Conservation (phyloP, 1,140 invertebrate species). For the Pygmarrhopalites habei region DNA sequence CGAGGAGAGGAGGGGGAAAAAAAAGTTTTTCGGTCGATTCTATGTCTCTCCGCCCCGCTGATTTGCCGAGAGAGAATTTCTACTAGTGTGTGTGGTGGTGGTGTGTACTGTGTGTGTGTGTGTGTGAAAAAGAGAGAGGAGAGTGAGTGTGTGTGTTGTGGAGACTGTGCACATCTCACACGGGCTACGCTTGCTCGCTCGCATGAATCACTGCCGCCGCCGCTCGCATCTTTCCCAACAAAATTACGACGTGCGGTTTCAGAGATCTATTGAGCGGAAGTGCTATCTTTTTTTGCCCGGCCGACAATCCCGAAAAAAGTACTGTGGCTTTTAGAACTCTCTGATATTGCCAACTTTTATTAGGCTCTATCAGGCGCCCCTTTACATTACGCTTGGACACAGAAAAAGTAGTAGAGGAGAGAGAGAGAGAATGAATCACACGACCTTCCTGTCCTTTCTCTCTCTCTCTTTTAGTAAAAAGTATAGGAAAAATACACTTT, state of each 20-base stretch:
- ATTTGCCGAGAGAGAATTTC: constrained; percentile 39
- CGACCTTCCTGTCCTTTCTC: constrained; percentile 9
- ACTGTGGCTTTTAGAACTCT: constrained; percentile 30
- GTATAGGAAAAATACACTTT: too few relatives aligned
- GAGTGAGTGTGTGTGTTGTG: constrained; percentile 20
- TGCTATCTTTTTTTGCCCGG: constrained; percentile 35
- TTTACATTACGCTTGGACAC: constrained; percentile 35
- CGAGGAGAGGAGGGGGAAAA: constrained; percentile 34
- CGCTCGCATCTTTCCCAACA: constrained; percentile 18
- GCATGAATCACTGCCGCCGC: constrained; percentile 26
- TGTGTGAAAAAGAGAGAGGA: constrained; percentile 32
- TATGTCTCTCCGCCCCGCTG: constrained; percentile 32
- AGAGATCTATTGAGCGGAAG: constrained; percentile 39
- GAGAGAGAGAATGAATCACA: constrained; percentile 23
- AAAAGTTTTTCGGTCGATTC: constrained; percentile 52
- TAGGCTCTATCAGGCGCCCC: constrained; percentile 38
- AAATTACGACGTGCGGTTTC: constrained; percentile 40
- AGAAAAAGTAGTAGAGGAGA: constrained; percentile 10
- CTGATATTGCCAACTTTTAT: constrained; percentile 40
- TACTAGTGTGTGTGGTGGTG: constrained; percentile 32
- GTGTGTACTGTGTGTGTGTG: constrained; percentile 2
- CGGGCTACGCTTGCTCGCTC: constrained; percentile 33
- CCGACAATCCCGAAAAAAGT: constrained; percentile 27
- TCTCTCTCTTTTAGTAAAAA: constrained; percentile 16
- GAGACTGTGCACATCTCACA: constrained; percentile 23